Base-by-base conservation (phyloP, 2,888 invertebrate species). In the Doris montereyensis region DNA sequence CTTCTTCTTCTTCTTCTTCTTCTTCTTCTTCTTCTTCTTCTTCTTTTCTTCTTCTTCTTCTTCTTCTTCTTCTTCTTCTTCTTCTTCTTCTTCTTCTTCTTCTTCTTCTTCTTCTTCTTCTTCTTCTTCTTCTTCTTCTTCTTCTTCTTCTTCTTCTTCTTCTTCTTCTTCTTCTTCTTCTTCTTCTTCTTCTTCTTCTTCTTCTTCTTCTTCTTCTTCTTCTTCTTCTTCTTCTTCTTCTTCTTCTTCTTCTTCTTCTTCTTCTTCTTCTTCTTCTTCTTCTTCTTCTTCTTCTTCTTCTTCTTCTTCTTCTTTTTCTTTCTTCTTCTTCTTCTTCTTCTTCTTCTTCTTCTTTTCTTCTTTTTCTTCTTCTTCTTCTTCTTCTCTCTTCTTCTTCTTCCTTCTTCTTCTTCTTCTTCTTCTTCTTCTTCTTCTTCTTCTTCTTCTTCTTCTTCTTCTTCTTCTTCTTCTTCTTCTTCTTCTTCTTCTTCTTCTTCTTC, bases 391-490 rank as follows among this genome's bases (percentile, higher is more conserved):
- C 24, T 60, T 3, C 24, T 60, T 17, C 21, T 24, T 17, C 24
- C 24, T 60, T 32, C 24, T 28, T 72, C 28, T 57, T 21, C 52
- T 67, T 41, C 67, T 41, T 67, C 76, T 67, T 41, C 67, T 67
- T 41, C 65, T 30, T 0, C 0, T n/a, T 30, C 68, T 32, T 35
- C n/a, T 35, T 26, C 30, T 17, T 13, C 10, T 10, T 17, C 17
- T 17, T 24, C 26, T 24, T 13, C 30, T 35, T 34, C 13, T 34
- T n/a, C 13, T 32, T 35, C 41, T 24, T 26, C 30, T 24, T 28
- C 65, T 67, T 28, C 21, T 13, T n/a, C 5, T n/a, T 30, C 2
- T 30, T 10, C n/a, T 21, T 30, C 30, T 24, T 67, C 67, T 67
- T 30, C 5, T 28, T 10, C 2, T 21, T 30, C n/a, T 30, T 8